These are phyloP conservation scores for Cygnus buccinator DNA, from an alignment of 2,113 vertebrate genomes.

Conservation along the genomic window DNA sequence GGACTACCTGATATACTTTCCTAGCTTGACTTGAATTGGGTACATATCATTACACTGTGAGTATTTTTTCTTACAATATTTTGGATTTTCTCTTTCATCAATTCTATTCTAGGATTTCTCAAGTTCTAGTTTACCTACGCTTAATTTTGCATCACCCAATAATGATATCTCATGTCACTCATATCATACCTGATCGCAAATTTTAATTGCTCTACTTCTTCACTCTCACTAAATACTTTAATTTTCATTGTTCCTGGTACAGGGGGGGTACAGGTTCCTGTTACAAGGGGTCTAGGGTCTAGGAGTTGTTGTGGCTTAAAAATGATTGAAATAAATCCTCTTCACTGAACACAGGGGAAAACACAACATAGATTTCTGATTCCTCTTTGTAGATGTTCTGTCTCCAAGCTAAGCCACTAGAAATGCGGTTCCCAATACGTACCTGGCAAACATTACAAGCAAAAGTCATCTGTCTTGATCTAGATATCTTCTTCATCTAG, in stretches of 20 bases:
- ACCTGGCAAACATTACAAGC: neutral
- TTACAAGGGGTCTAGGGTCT: neutral
- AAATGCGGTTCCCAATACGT: neutral
- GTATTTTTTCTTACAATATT: neutral
- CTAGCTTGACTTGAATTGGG: neutral
- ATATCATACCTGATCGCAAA: neutral
- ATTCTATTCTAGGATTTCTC: neutral
- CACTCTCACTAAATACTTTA: neutral
- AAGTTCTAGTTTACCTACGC: neutral
- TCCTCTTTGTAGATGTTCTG: neutral
- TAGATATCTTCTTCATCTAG: neutral
- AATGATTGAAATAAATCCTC: neutral
- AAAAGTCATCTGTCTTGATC: neutral
- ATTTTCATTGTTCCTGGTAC: neutral
- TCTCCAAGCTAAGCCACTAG: neutral
- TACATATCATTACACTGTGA: neutral
- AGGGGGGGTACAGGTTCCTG: too few species aligned
- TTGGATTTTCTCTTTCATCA: neutral
- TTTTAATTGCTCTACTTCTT: neutral
- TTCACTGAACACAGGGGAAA: neutral
- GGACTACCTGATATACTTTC: neutral
- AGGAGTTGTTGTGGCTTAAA: neutral
- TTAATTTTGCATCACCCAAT: neutral
- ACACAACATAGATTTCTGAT: neutral
- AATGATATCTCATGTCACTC: neutral